Percentiles rank a stretch among this genome's conserved stretches.
phyloP scores from a whole-genome alignment of 2,113 vertebrate species.

The Caranx ignobilis region DNA sequence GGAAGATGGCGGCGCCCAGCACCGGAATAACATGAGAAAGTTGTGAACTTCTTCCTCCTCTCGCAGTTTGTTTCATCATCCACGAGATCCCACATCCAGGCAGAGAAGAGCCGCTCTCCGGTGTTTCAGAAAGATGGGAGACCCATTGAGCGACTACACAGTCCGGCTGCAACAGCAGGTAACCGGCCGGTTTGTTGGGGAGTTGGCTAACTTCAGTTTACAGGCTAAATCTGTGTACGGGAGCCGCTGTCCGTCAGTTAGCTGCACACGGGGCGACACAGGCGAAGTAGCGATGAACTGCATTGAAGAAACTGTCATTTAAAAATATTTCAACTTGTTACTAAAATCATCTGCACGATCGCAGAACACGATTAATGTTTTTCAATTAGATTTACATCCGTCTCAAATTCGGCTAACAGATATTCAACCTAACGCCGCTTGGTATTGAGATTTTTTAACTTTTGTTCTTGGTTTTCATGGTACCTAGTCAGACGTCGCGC shows the following conservation, averaged over 20 bases:
- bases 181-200: not conserved
- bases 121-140: constrained; percentile 83
- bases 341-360: accelerated
- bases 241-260: not conserved
- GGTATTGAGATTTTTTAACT: not conserved
- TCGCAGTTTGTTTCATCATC: constrained; percentile 68
- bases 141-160: constrained; percentile 76
- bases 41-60: constrained; percentile 27
- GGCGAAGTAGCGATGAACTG: not conserved
- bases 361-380: accelerated
- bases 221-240: not conserved
- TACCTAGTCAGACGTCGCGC: not conserved
- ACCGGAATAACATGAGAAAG: constrained; percentile 40
- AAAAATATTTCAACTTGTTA: accelerated
- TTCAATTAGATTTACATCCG: accelerated
- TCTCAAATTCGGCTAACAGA: not conserved
- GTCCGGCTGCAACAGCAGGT: constrained; percentile 90
- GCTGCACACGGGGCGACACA: not conserved
- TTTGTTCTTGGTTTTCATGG: not conserved
- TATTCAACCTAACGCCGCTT: accelerated
- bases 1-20: not conserved
- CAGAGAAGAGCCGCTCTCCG: not conserved
- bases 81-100: constrained; percentile 22
- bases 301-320: not conserved
- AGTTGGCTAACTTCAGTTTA: not conserved